Percentiles rank a stretch among this genome's conserved stretches.
phyloP scores from a whole-genome alignment of 2,797 vertebrate species.

The Melanotaenia parkinsoni region DNA sequence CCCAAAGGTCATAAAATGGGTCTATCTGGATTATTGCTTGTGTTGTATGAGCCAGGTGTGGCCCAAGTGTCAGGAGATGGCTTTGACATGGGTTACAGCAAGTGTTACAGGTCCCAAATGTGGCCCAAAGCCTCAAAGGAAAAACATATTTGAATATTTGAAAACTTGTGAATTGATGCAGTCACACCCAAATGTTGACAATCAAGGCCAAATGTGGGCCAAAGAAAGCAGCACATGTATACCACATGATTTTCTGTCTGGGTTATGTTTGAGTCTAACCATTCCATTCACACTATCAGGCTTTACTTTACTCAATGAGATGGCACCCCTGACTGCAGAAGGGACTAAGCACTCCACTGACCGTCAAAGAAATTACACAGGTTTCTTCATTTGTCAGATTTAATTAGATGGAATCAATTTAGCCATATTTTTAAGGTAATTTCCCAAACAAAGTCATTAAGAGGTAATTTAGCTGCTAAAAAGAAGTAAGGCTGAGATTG shows the following conservation, averaged over 20 bases:
- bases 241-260: too few species aligned
- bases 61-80: background rate
- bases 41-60: background rate
- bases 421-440: background rate
- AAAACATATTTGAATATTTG: background rate
- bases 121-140: background rate
- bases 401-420: conserved; percentile 48
- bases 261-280: conserved; percentile 6
- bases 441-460: conserved; percentile 57
- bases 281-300: background rate
- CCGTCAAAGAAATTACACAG: conserved; percentile 33
- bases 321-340: conserved; percentile 6
- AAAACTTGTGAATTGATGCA: background rate
- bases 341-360: conserved; percentile 10
- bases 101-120: too few species aligned
- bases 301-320: background rate
- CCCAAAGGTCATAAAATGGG: background rate
- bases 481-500: background rate
- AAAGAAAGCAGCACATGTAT: background rate
- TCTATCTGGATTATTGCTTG: background rate
- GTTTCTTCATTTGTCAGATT: conserved; percentile 44
- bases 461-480: conserved; percentile 61
- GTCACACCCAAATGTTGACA: background rate
- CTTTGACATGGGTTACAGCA: background rate
- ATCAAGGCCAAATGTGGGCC: background rate